Evolutionary conservation across 2,113 vertebrate species (phyloP), one percentile per base, ranked within the genome.

Genomic region (Eretmochelys imbricata): DNA sequence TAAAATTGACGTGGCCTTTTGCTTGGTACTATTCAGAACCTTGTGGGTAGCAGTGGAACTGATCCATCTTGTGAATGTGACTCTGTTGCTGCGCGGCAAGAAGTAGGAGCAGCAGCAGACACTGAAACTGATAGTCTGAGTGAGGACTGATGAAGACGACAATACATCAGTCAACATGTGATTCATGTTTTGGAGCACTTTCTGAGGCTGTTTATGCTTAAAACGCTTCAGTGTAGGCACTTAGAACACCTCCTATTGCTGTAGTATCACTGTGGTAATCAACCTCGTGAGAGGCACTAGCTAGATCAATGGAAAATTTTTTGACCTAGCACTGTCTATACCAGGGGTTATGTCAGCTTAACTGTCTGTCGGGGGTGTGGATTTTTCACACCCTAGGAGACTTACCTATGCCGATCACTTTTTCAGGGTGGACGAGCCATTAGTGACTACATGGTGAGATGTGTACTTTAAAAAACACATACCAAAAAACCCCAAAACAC

Each of bases 101-200:
- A 84, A 35, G 42, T 92, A 53, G 35, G 65, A 69, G 65, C 65
- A 92, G 80, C 12, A 5, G 0, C 0, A 7, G 51, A 50, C 29
- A 87, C 17, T 3, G 51, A 50, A 75, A 85, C 82, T 8, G 75
- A 85, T 72, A 80, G 48, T 14, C 35, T 38, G n/a, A 22, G 19
- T 22, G 35, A 38, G n/a, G 19, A 72, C 65, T 38, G 31, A 69
- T 83, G 53, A 85, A 59, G 35, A 80, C 2, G 4, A 38, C 12
- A 10, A 48, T 87, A n/a, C 4, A 2, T 79, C 49, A 57, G 3
- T 89, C 54, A 79, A 38, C 0, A 0, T 19, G 5, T 31, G 81
- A 79, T 50, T 31, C 17, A 7, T 46, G 46, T 12, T 25, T 22
- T 27, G 24, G 42, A 48, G 42, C 6, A 24, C 75, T 76, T 76